These are phyloP conservation scores for Serranus cabrilla DNA, from an alignment of 2,797 vertebrate genomes.

Conservation along the genomic window DNA sequence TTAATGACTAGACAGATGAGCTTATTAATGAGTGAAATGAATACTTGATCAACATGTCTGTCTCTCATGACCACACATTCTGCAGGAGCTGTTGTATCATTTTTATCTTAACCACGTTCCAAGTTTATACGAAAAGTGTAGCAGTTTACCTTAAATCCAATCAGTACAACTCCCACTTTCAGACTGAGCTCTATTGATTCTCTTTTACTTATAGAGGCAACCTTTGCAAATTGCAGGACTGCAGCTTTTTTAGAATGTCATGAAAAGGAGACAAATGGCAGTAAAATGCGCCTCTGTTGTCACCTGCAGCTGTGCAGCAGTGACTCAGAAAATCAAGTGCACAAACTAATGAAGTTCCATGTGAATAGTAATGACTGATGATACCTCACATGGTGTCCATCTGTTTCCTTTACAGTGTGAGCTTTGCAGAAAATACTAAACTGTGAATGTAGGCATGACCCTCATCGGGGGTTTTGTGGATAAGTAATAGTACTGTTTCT, in stretches of 20 bases:
- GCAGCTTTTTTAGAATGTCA: constrained; percentile 9
- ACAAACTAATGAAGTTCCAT: constrained; percentile 39
- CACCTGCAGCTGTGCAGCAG: constrained; percentile 16
- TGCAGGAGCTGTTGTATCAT: constrained; percentile 19
- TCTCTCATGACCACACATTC: background rate
- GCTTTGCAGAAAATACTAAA: constrained; percentile 14
- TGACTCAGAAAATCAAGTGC: constrained; percentile 24
- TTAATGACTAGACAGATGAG: constrained; percentile 19
- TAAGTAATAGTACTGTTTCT: background rate
- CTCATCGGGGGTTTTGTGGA: background rate
- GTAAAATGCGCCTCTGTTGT: constrained; percentile 16
- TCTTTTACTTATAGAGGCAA: constrained; percentile 2
- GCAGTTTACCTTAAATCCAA: constrained; percentile 10
- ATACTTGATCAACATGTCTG: background rate
- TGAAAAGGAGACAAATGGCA: constrained; percentile 14
- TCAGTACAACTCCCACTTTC: background rate
- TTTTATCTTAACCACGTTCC: background rate
- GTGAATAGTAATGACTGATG: constrained; percentile 49
- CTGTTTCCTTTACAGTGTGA: constrained; percentile 42
- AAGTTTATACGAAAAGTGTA: background rate
- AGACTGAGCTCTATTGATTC: constrained; percentile 10
- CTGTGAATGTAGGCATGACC: background rate
- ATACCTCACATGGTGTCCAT: constrained; percentile 28
- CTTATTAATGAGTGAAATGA: constrained; percentile 20
- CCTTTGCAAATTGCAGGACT: constrained; percentile 14